Conservation (phyloP, 2,888 invertebrate species). For the Andrena trimmerana region DNA sequence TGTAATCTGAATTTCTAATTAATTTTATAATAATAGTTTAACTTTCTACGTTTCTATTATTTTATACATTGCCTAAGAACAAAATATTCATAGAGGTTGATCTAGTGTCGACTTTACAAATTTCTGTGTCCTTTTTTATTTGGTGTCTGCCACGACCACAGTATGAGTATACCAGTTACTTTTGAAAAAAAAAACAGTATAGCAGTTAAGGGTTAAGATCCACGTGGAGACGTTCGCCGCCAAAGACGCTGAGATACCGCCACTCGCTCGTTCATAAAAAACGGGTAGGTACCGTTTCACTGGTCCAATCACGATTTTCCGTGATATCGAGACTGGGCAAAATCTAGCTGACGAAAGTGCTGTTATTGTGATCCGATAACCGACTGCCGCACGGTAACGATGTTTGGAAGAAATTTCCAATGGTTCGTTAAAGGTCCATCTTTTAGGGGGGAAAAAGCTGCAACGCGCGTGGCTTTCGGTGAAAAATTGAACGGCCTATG, state of each 20-base stretch:
- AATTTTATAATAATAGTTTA: too few relatives aligned
- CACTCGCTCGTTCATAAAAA: not conserved
- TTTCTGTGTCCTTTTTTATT: too few relatives aligned
- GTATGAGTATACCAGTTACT: too few relatives aligned
- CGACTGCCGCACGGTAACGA: not conserved
- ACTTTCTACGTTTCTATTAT: too few relatives aligned
- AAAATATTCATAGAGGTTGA: too few relatives aligned
- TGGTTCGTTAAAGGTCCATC: not conserved
- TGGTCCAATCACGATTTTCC: not conserved
- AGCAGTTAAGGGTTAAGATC: too few relatives aligned
- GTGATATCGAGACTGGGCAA: not conserved
- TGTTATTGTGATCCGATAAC: not conserved
- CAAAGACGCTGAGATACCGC: not conserved
- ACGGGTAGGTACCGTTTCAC: not conserved
- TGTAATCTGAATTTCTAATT: too few relatives aligned
- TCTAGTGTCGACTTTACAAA: too few relatives aligned
- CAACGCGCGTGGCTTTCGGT: not conserved
- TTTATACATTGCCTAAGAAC: too few relatives aligned
- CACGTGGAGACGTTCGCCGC: too few relatives aligned
- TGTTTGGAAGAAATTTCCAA: not conserved
- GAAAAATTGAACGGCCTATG: constrained; percentile 7
- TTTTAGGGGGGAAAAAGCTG: constrained; percentile 2
- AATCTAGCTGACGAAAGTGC: not conserved
- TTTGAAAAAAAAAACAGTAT: too few relatives aligned
- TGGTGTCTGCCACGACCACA: too few relatives aligned